A percentile compares a stretch with the other conserved stretches of the same genome.
Evolutionary conservation across 2,888 invertebrate species (phyloP).

Genomic region (Apoda limacodes): DNA sequence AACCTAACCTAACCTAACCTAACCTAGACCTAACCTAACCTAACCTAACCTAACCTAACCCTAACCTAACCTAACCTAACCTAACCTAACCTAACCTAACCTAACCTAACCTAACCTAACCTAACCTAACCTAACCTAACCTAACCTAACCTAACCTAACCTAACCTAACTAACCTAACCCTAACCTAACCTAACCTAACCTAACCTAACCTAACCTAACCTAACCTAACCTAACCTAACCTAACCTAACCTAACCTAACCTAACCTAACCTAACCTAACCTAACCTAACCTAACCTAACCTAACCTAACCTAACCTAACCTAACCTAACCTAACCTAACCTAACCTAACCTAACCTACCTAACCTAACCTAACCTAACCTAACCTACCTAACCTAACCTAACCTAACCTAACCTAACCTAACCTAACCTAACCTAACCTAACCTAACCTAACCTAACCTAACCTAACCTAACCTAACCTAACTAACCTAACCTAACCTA

Average conservation of each 20-base stretch:
- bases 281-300: slow-evolving; percentile 3
- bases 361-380: too few relatives aligned
- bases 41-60: too few relatives aligned
- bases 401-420: slow-evolving; percentile 4
- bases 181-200: too few relatives aligned
- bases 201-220: slow-evolving; percentile 5
- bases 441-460: slow-evolving; percentile 4
- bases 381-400: slow-evolving; percentile 3
- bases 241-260: slow-evolving; percentile 3
- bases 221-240: slow-evolving; percentile 3
- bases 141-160: too few relatives aligned
- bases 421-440: slow-evolving; percentile 4
- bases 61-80: too few relatives aligned
- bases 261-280: slow-evolving; percentile 3
- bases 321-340: slow-evolving; percentile 3
- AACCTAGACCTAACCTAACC: too few relatives aligned
- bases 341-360: too few relatives aligned
- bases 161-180: too few relatives aligned
- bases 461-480: slow-evolving; percentile 5
- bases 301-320: slow-evolving; percentile 3
- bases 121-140: too few relatives aligned
- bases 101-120: too few relatives aligned
- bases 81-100: too few relatives aligned
- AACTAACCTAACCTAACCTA: slow-evolving; percentile 14
- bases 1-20: slow-evolving; percentile 6